A percentile compares a stretch with the other conserved stretches of the same genome.
These are phyloP conservation scores for Netelia inedita DNA, from an alignment of 2,888 invertebrate genomes.

Conservation along the genomic window DNA sequence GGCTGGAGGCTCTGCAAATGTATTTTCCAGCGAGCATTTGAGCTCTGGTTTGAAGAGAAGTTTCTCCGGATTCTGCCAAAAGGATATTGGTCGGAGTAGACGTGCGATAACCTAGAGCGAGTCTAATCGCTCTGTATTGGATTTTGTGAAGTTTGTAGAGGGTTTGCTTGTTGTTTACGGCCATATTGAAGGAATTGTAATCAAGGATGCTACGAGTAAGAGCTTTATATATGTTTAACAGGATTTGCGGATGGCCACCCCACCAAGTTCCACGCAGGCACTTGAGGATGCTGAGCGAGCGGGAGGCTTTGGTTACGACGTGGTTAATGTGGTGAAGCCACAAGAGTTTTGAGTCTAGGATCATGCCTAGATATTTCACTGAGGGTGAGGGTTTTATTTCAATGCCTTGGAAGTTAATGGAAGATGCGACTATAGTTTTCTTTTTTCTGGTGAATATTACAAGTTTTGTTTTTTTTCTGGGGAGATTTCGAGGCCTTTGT, in stretches of 20 bases:
- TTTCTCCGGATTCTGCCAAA: slow-evolving; percentile 1
- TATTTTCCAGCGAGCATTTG: neutral
- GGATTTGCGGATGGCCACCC: slow-evolving; percentile 44
- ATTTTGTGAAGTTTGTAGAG: slow-evolving; percentile 17
- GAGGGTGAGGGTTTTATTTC: neutral
- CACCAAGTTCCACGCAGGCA: slow-evolving; percentile 52
- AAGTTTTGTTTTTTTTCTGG: slow-evolving; percentile 1
- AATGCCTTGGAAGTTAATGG: neutral
- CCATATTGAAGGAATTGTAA: slow-evolving; percentile 33
- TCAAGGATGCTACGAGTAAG: slow-evolving; percentile 51
- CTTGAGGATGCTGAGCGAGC: slow-evolving; percentile 37
- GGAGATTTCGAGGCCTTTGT: neutral
- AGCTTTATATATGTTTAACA: slow-evolving; percentile 42
- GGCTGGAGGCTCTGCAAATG: neutral
- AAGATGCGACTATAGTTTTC: neutral
- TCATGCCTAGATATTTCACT: slow-evolving; percentile 18
- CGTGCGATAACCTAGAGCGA: slow-evolving; percentile 17
- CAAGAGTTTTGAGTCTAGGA: slow-evolving; percentile 12
- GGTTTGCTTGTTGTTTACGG: neutral
- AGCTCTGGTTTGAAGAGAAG: neutral
- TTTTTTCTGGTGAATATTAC: slow-evolving; percentile 22
- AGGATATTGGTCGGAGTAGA: slow-evolving; percentile 18
- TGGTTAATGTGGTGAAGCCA: no score
- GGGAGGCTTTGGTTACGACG: no score
- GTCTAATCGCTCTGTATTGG: slow-evolving; percentile 34